These are phyloP conservation scores for Hypercompe scribonia DNA, from an alignment of 2,888 invertebrate species.

Conservation along the genomic window DNA sequence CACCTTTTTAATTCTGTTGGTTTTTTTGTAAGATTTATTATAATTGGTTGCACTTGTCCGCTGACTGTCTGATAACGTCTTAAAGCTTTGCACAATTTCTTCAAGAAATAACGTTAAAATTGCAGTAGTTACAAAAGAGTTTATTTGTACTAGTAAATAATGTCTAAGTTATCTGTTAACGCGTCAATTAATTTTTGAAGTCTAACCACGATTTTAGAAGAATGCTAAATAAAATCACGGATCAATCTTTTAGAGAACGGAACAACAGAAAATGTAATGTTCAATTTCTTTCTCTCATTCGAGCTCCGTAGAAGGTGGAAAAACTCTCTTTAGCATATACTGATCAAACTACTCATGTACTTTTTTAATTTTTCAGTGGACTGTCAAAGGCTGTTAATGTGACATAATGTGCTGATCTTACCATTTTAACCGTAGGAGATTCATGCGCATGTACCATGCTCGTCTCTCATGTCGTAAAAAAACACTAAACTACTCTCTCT, in stretches of 20 bases:
- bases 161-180: background rate
- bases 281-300: too few species aligned
- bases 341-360: too few species aligned
- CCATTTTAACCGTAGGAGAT: too few species aligned
- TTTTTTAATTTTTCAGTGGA: too few species aligned
- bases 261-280: background rate
- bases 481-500: too few species aligned
- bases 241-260: background rate
- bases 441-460: too few species aligned
- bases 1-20: conserved; percentile 14
- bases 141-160: background rate
- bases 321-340: too few species aligned
- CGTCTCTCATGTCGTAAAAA: too few species aligned
- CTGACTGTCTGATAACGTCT: conserved; percentile 1
- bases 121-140: background rate
- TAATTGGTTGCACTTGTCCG: conserved; percentile 21
- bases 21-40: conserved; percentile 23
- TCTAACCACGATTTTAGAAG: background rate
- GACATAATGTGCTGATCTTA: too few species aligned
- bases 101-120: background rate
- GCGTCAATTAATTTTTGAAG: background rate
- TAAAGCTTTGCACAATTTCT: background rate
- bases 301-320: too few species aligned
- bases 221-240: background rate
- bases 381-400: too few species aligned